A percentile compares a stretch with the other conserved stretches of the same genome.
phyloP scores from a whole-genome alignment of 2,888 invertebrate species.

The Cepaea hortensis region DNA sequence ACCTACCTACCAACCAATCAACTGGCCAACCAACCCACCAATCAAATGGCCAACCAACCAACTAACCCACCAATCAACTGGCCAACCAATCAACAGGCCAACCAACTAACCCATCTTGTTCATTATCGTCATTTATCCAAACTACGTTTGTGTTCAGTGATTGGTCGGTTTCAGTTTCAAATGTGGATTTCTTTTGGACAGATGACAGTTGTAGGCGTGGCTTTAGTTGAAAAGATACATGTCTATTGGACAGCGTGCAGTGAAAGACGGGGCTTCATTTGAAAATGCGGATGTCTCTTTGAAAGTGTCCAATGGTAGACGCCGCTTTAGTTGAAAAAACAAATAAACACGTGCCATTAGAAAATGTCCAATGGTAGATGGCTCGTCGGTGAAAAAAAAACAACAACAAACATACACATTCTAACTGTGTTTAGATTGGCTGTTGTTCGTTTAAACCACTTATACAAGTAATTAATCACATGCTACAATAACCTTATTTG shows the following conservation, averaged over 20 bases:
- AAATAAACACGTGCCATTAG: neutral
- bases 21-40: neutral
- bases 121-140: too few relatives aligned
- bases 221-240: neutral
- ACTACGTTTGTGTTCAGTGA: too few relatives aligned
- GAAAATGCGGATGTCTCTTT: neutral
- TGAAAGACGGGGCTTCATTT: constrained; percentile 1
- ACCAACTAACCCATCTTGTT: neutral
- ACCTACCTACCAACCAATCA: neutral
- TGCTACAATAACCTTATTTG: neutral
- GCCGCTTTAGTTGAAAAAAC: neutral
- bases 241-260: constrained; percentile 26
- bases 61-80: neutral
- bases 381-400: neutral
- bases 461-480: neutral
- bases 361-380: neutral
- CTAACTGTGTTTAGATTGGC: neutral
- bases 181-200: too few relatives aligned
- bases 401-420: too few relatives aligned
- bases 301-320: constrained; percentile 35
- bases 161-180: neutral
- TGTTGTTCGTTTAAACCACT: neutral
- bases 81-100: neutral
- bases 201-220: too few relatives aligned
- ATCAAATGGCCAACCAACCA: neutral